phyloP scores from a whole-genome alignment of 2,888 invertebrate species.

The Perithous albicinctus region DNA sequence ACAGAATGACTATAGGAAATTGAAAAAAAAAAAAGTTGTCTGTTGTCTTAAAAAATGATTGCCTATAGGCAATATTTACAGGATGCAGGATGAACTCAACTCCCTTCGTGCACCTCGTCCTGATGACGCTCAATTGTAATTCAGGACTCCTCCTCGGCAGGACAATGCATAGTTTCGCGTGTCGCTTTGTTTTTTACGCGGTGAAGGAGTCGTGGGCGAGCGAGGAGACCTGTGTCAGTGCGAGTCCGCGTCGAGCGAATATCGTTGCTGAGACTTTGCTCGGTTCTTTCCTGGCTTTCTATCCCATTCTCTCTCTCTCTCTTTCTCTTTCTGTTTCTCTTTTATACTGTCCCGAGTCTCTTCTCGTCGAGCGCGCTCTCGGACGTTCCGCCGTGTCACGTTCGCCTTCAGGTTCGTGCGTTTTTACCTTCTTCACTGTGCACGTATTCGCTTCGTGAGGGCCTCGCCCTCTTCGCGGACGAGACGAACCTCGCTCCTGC shows the following conservation, averaged over 20 bases:
- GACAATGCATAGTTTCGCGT: constrained; percentile 81
- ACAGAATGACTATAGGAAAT: too few relatives aligned
- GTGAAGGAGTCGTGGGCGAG: constrained; percentile 77
- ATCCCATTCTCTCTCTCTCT: constrained; percentile 34
- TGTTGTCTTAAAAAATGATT: constrained; percentile 7
- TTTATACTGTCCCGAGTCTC: constrained; percentile 49
- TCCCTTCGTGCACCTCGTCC: constrained; percentile 57
- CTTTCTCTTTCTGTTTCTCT: constrained; percentile 45
- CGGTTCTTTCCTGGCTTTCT: constrained; percentile 53
- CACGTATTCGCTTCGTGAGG: constrained; percentile 75
- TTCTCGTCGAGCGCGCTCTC: constrained; percentile 64
- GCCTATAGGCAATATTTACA: background rate
- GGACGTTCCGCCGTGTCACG: constrained; percentile 77
- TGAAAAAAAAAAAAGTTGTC: too few relatives aligned
- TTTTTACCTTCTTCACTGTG: constrained; percentile 73
- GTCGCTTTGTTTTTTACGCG: constrained; percentile 76
- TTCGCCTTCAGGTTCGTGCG: constrained; percentile 75
- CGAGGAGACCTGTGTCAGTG: constrained; percentile 64
- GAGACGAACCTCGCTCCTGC: constrained; percentile 62
- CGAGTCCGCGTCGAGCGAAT: constrained; percentile 69
- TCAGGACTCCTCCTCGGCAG: constrained; percentile 78
- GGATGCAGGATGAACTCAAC: constrained; percentile 1
- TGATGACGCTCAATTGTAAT: constrained; percentile 75
- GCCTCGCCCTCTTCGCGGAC: constrained; percentile 73
- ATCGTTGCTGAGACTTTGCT: constrained; percentile 65